Base-by-base conservation (phyloP, 2,888 invertebrate genomes). In the Trichopoda pennipes region DNA sequence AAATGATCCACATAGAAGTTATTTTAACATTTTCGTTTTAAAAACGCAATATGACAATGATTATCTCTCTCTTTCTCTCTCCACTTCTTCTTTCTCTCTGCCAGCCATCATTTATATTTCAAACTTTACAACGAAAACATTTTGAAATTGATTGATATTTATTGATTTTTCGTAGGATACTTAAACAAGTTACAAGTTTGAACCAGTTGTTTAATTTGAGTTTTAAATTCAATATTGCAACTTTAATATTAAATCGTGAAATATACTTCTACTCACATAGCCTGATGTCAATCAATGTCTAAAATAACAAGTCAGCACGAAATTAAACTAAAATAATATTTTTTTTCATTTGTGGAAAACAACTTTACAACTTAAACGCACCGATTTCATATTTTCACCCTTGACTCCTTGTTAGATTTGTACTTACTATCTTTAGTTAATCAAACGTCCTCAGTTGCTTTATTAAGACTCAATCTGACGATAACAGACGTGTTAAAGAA, bases 211-310 rank as follows among this genome's bases (percentile, higher is more conserved):
- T 44, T 19, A 9, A 14, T 47, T 74, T 49, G 9, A 28, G 10
- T 38, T 64, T 63, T 56, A 14, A 47, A n/a, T 69, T 53, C 42
- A 38, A 10, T 2, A 68, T 61, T 66, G 49, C 42, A 28, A 51
- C 56, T 58, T 75, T 49, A 66, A 75, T 56, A 47, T 14, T 28
- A 55, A 47, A 61, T n/a, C 9, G 35, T 8, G 19, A 32, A 58
- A 58, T 23, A 72, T 72, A 72, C 70, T 66, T 80, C 72, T 76
- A 76, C 64, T 76, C 35, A 17, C 38, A 17, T 28, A 28, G 32
- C 60, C 51, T 32, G 55, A 42, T 72, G 80, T 76, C 76, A 72
- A 76, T 80, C 80, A 80, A 10, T 38, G 38, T 38, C 3, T 12
- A 10, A 12, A 38, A 38, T 44, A 44, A 44, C n/a, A n/a, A 44